These are phyloP conservation scores for Ascidia mentula DNA, from an alignment of 23 tunicate species.

Conservation along the genomic window DNA sequence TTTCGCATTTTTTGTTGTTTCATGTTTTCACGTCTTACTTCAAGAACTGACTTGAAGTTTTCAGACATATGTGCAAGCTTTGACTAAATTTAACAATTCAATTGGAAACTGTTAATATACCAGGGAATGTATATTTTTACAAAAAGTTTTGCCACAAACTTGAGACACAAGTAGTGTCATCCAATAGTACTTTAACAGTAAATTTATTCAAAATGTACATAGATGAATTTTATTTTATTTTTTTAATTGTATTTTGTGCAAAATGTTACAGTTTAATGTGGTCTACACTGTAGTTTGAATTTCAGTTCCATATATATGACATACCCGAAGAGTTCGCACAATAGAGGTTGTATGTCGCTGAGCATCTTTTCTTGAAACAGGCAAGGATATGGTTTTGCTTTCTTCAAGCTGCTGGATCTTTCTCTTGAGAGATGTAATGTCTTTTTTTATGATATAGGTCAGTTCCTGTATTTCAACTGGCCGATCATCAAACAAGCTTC, in stretches of 20 bases:
- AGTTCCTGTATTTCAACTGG: slow-evolving; percentile 97
- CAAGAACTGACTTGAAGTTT: slow-evolving; percentile 90
- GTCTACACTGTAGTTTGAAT: no score
- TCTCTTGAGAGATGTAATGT: slow-evolving; percentile 71
- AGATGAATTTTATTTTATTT: background rate
- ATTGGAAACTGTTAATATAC: background rate
- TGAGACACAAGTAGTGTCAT: background rate
- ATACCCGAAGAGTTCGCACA: slow-evolving; percentile 74
- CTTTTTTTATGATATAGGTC: slow-evolving; percentile 98
- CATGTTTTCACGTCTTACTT: slow-evolving; percentile 97
- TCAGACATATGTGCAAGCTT: slow-evolving; percentile 96
- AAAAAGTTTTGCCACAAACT: background rate
- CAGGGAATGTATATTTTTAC: background rate
- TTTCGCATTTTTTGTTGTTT: slow-evolving; percentile 82
- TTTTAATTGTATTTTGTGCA: background rate
- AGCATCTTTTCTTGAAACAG: slow-evolving; percentile 54
- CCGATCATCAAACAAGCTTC: slow-evolving; percentile 86
- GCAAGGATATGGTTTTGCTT: slow-evolving; percentile 17
- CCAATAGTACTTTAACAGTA: no score
- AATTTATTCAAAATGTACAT: no score
- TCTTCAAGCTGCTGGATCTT: slow-evolving; percentile 79
- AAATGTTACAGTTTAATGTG: background rate
- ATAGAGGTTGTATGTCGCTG: slow-evolving; percentile 77
- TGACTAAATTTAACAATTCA: slow-evolving; percentile 40
- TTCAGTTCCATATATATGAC: no score